A percentile compares a stretch with the other conserved stretches of the same genome.
phyloP scores from a whole-genome alignment of 2,113 vertebrate species.

The Siniperca knerii region DNA sequence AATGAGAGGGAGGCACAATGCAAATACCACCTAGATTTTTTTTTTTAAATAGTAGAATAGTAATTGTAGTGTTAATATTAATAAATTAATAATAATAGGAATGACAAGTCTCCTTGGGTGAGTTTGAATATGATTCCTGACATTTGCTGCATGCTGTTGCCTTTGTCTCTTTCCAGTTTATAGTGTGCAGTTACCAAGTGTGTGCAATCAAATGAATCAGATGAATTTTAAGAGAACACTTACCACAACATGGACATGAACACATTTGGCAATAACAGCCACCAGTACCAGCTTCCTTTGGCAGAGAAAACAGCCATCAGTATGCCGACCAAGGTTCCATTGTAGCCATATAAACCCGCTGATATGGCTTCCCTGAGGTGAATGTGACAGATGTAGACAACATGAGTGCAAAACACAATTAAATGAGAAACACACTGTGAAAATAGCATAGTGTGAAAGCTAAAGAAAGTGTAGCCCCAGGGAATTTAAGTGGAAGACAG shows the following conservation, averaged over 20 bases:
- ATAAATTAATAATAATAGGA: no score
- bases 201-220: conserved; percentile 1
- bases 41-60: no score
- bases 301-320: conserved; percentile 81
- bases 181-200: neutral
- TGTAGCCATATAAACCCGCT: conserved; percentile 83
- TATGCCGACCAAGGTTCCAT: conserved; percentile 83
- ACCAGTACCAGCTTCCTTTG: conserved; percentile 86
- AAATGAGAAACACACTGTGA: conserved; percentile 37
- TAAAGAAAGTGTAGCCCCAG: conserved; percentile 15
- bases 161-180: conserved; percentile 9
- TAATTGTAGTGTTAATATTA: no score
- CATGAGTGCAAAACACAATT: conserved; percentile 25
- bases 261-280: conserved; percentile 85
- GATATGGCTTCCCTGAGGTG: conserved; percentile 74
- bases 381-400: conserved; percentile 20
- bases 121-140: neutral
- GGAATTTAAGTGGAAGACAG: conserved; percentile 8
- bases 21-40: no score
- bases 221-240: conserved; percentile 45
- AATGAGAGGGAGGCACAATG: no score
- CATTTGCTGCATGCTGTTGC: neutral
- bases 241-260: conserved; percentile 85
- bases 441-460: conserved; percentile 19
- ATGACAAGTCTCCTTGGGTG: no score